Base-by-base conservation (phyloP, 64 coral and sea anemone species). In the Actinia tenebrosa region DNA sequence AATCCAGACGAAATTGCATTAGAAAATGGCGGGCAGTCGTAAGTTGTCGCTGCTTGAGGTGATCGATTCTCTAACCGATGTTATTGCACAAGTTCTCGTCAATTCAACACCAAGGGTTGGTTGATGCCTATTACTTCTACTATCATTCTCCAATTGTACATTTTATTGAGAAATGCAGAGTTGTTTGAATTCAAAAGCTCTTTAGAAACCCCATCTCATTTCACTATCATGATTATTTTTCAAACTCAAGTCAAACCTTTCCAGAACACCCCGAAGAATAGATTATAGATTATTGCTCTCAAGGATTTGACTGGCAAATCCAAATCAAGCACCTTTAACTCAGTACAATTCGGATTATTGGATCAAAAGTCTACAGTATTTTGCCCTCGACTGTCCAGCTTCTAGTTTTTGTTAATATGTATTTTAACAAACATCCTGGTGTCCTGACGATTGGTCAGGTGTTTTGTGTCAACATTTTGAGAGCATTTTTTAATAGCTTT, bases 31-130 rank as follows among this genome's bases (percentile, higher is more conserved):
- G 22, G 50, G 86, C 79, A 20, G 53, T 58, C 23, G 77, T 16
- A 84, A 79, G 60, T 91, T 86, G 45, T 80, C 89, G 79, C 83
- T 91, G 64, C 62, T 86, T 7, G 26, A 80, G 30, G 68, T 91
- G 60, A 60, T 91, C 26, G 89, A 91, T 82, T 91, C 89, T 22
- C 62, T 91, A 63, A 87, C 85, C 37, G 77, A 91, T 71, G 89
- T 79, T 22, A 91, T 91, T 14, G 44, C 78, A 10, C 80, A 87
- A 45, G 84, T 91, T 13, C 37, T 91, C 19, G 19, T 14, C 17
- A 87, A 79, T 60, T 59, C 84, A 16, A 82, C 58, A n/a, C 84
- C 89, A 25, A 77, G 89, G 84, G 89, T 91, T 58, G 17, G 89
- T 91, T 52, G 4, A 64, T 25, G 15, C 5, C 23, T 44, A 18